Conservation (phyloP, 2,888 invertebrate species). For the Latrodectus hesperus region DNA sequence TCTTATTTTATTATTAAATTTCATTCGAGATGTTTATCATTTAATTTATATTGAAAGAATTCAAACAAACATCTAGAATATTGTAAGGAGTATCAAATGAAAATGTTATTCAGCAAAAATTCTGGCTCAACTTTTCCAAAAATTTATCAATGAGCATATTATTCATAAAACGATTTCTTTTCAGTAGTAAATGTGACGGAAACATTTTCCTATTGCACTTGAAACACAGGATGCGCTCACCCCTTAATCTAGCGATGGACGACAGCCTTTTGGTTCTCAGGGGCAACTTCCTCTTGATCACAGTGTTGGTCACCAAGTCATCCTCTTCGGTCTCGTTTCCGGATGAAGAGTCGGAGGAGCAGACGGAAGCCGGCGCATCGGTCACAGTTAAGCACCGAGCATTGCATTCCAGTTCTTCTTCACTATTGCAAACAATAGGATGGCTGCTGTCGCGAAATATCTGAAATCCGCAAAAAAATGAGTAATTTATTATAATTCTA, state of each 20-base stretch:
- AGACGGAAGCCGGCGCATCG: constrained; percentile 73
- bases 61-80: background rate
- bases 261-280: constrained; percentile 57
- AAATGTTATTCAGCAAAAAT: too few relatives aligned
- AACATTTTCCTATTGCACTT: background rate
- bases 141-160: background rate
- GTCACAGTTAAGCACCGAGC: constrained; percentile 73
- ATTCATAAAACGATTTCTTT: background rate
- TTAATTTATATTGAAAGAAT: background rate
- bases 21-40: too few relatives aligned
- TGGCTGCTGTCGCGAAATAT: constrained; percentile 69
- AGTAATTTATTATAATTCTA: too few relatives aligned
- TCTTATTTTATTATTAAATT: too few relatives aligned
- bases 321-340: constrained; percentile 75
- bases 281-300: constrained; percentile 72
- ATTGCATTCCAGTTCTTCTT: constrained; percentile 72
- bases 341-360: constrained; percentile 72
- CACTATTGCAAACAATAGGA: constrained; percentile 67
- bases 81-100: background rate
- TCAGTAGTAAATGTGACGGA: background rate
- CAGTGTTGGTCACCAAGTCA: constrained; percentile 74
- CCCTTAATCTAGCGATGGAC: constrained; percentile 70
- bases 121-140: background rate
- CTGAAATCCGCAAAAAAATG: constrained; percentile 31
- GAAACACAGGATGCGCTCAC: constrained; percentile 37